phyloP scores from a whole-genome alignment of 2,888 invertebrate genomes.

The Ennomos erosarius region DNA sequence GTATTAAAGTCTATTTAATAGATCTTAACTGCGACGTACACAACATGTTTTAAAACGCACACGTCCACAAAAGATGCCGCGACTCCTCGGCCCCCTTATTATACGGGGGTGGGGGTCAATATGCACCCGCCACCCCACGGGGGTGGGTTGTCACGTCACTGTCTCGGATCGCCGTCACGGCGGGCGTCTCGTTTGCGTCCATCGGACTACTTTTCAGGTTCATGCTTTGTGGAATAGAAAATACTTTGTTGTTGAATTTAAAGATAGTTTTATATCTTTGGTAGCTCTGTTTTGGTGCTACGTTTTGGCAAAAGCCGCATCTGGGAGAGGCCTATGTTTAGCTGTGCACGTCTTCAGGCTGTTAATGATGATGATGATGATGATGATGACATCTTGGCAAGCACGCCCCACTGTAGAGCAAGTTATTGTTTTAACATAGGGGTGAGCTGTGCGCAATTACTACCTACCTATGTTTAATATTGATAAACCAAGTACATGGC shows the following conservation, averaged over 20 bases:
- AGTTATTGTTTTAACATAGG: too few species aligned
- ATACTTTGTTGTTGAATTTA: slow-evolving; percentile 44
- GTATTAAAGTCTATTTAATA: neutral
- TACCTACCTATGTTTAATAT: too few species aligned
- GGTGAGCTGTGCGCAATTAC: too few species aligned
- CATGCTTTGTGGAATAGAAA: slow-evolving; percentile 68
- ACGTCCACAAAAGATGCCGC: slow-evolving; percentile 69
- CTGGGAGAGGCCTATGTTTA: too few species aligned
- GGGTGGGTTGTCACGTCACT: slow-evolving; percentile 76
- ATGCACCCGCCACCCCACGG: slow-evolving; percentile 53
- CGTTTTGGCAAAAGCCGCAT: too few species aligned
- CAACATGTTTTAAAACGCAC: slow-evolving; percentile 46
- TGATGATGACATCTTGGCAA: too few species aligned
- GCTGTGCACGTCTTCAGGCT: too few species aligned
- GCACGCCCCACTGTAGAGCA: too few species aligned
- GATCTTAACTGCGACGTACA: slow-evolving; percentile 16
- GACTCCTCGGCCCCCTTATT: slow-evolving; percentile 77
- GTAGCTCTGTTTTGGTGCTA: too few species aligned
- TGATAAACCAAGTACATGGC: too few species aligned
- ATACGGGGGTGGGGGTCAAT: slow-evolving; percentile 70
- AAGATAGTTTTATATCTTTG: neutral
- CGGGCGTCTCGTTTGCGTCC: slow-evolving; percentile 79
- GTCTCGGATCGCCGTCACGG: slow-evolving; percentile 61
- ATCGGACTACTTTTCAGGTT: slow-evolving; percentile 71
- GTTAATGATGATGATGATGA: too few species aligned